phyloP scores from a whole-genome alignment of 2,888 invertebrate genomes.

The Tiliacea aurago region DNA sequence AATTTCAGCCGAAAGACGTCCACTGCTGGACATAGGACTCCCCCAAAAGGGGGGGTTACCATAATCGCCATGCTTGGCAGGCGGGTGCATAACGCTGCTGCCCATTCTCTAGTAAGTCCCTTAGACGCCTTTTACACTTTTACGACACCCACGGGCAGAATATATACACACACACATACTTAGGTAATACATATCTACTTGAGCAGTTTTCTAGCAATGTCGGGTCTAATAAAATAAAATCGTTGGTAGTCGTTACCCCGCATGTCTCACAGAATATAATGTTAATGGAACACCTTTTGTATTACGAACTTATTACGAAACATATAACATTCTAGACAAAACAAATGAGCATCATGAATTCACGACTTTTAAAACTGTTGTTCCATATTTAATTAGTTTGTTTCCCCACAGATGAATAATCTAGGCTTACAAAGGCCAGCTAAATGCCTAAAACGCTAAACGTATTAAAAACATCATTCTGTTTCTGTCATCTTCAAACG shows the following conservation, averaged over 20 bases:
- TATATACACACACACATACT: neutral
- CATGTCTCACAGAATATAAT: conserved; percentile 39
- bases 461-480: too few species aligned
- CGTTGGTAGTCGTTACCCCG: conserved; percentile 57
- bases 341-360: conserved; percentile 10
- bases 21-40: too few species aligned
- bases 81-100: too few species aligned
- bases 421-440: neutral
- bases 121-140: too few species aligned
- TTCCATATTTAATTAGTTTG: neutral
- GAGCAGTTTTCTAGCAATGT: conserved; percentile 6
- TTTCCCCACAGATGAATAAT: neutral
- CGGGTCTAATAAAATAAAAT: conserved; percentile 7
- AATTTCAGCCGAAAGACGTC: too few species aligned
- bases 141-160: too few species aligned
- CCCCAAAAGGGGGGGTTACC: too few species aligned
- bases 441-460: neutral
- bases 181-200: neutral
- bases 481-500: neutral
- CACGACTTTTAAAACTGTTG: neutral
- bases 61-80: too few species aligned
- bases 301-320: conserved; percentile 34
- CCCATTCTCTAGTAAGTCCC: too few species aligned
- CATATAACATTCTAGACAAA: neutral
- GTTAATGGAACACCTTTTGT: conserved; percentile 1